A percentile compares a stretch with the other conserved stretches of the same genome.
phyloP scores from a whole-genome alignment of 2,797 vertebrate species.

The Garrulus glandarius region DNA sequence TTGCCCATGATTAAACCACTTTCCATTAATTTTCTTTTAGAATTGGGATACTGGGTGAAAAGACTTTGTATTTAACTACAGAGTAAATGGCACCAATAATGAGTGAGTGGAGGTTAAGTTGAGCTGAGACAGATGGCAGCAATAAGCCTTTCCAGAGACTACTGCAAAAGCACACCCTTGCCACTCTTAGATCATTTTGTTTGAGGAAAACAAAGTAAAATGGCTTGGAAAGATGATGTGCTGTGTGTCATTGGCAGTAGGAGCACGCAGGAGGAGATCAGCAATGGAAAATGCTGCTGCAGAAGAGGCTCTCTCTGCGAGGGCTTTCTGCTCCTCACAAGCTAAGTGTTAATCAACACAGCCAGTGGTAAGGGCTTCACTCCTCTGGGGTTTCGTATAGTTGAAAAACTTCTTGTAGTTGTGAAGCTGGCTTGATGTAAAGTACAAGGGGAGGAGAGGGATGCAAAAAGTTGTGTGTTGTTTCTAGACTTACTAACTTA shows the following conservation, averaged over 20 bases:
- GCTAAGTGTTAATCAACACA: background rate
- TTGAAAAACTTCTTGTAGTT: background rate
- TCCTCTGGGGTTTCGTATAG: background rate
- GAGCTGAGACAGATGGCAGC: conserved; percentile 34
- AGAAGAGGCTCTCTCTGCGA: background rate
- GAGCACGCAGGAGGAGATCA: background rate
- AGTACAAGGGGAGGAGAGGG: background rate
- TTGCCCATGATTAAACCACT: background rate
- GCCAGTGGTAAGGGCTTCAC: background rate
- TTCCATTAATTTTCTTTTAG: background rate
- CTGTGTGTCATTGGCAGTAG: background rate
- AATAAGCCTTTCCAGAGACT: conserved; percentile 16
- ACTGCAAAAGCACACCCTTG: background rate
- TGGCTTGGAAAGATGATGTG: background rate
- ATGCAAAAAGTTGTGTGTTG: background rate
- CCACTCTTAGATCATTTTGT: background rate
- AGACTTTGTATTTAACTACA: background rate
- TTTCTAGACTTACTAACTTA: background rate
- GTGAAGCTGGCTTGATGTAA: background rate
- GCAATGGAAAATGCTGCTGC: background rate
- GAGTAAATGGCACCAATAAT: background rate
- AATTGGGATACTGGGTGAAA: background rate
- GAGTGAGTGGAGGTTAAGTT: background rate
- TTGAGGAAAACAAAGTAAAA: conserved; percentile 13
- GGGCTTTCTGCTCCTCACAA: background rate